These are phyloP conservation scores for Penaeus monodon DNA, from an alignment of 2,888 invertebrate genomes.

Conservation along the genomic window DNA sequence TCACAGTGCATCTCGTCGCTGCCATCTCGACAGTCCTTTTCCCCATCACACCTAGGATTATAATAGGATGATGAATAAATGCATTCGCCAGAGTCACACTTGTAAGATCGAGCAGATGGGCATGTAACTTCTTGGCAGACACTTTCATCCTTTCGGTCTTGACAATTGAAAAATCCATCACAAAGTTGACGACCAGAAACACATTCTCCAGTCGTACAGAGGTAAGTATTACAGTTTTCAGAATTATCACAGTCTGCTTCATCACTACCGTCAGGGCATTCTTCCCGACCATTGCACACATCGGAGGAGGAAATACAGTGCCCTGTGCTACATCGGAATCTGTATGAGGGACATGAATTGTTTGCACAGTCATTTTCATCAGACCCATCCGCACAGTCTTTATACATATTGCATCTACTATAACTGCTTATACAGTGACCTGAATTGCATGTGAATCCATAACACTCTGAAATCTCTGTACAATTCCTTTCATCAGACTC, in stretches of 20 bases:
- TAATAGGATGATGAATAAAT: not conserved
- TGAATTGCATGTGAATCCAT: not conserved
- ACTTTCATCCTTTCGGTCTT: not conserved
- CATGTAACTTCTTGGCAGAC: not conserved
- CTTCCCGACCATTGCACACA: not conserved
- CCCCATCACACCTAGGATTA: not conserved
- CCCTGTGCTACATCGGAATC: not conserved
- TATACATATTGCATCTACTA: not conserved
- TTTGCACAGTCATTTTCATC: slow-evolving; percentile 3
- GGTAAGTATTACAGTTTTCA: not conserved
- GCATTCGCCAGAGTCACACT: slow-evolving; percentile 8
- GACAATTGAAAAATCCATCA: not conserved
- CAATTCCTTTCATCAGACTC: slow-evolving; percentile 3
- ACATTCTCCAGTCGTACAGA: slow-evolving; percentile 11
- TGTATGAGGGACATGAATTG: not conserved
- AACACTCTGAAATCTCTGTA: not conserved
- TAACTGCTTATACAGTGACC: not conserved
- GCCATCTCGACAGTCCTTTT: not conserved
- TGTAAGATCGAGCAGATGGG: not conserved
- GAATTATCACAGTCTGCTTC: not conserved
- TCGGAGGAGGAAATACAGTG: not conserved
- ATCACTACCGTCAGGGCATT: slow-evolving; percentile 15
- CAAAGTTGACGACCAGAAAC: not conserved
- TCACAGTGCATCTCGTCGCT: slow-evolving; percentile 6
- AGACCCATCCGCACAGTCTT: slow-evolving; percentile 8